These are phyloP conservation scores for Diplosoma virens DNA, from an alignment of 23 tunicate genomes.

Conservation along the genomic window DNA sequence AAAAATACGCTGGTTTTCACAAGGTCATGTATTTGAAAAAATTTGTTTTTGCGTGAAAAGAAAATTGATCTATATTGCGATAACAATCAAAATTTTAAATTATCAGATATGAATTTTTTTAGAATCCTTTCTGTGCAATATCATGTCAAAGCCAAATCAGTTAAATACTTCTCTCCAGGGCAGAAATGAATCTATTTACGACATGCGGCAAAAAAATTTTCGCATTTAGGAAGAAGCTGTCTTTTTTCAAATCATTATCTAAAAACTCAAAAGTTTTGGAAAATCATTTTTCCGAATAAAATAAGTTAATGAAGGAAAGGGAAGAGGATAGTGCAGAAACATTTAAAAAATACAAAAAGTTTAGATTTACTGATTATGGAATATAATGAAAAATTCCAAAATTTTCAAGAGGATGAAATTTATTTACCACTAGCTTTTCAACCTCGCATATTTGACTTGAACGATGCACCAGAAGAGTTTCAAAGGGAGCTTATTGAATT, in stretches of 20 bases:
- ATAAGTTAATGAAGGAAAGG: not conserved
- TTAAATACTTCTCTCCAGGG: too few relatives aligned
- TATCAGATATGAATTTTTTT: not conserved
- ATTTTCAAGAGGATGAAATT: not conserved
- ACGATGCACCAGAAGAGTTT: not conserved
- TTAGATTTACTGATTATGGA: not conserved
- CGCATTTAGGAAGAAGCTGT: not conserved
- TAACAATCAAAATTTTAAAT: not conserved
- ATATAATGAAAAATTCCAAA: not conserved
- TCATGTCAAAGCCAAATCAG: not conserved
- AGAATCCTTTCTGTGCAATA: not conserved
- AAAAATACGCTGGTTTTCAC: not conserved
- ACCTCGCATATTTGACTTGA: not conserved
- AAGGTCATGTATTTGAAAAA: too few relatives aligned
- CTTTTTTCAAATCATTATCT: not conserved
- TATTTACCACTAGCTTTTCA: not conserved
- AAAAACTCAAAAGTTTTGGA: not conserved
- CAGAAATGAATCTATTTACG: too few relatives aligned
- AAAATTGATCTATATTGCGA: not conserved
- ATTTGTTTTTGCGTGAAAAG: not conserved
- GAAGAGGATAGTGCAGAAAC: not conserved
- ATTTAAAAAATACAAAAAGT: not conserved
- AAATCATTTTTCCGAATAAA: not conserved
- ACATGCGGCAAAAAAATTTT: not conserved
- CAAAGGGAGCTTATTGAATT: conserved; percentile 13